Conservation (phyloP, 2,888 invertebrate genomes). For the Chymomyza amoena region DNA sequence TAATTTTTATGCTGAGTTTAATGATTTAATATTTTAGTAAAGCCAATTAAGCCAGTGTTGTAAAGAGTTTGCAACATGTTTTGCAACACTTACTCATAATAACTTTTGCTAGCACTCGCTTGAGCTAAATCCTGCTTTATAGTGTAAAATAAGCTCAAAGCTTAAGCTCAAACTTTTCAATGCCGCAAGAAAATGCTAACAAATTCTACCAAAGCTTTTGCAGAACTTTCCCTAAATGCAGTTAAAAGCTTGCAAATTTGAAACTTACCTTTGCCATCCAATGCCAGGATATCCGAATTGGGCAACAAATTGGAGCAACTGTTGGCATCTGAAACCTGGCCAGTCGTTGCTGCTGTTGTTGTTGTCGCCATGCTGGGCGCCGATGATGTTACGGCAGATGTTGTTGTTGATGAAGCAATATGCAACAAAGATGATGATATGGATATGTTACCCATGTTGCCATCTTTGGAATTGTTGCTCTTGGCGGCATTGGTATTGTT, state of each 20-base stretch:
- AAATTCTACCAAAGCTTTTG: no score
- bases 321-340: slow-evolving; percentile 37
- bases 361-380: slow-evolving; percentile 11
- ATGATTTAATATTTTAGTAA: no score
- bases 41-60: no score
- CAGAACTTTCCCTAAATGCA: background rate
- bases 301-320: slow-evolving; percentile 36
- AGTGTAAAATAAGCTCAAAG: no score
- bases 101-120: no score
- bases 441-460: slow-evolving; percentile 5
- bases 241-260: background rate
- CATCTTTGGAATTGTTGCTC: slow-evolving; percentile 10
- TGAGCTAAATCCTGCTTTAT: no score
- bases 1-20: no score
- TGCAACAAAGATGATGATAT: slow-evolving; percentile 27
- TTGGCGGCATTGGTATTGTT: slow-evolving; percentile 29
- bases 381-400: slow-evolving; percentile 23
- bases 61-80: no score
- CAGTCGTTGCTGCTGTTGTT: slow-evolving; percentile 34
- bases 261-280: slow-evolving; percentile 81
- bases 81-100: no score
- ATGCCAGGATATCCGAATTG: slow-evolving; percentile 67
- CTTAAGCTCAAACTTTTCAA: no score
- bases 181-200: no score
- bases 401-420: slow-evolving; percentile 40